Conservation (phyloP, 2,797 vertebrate genomes). For the Passerculus sandwichensis region DNA sequence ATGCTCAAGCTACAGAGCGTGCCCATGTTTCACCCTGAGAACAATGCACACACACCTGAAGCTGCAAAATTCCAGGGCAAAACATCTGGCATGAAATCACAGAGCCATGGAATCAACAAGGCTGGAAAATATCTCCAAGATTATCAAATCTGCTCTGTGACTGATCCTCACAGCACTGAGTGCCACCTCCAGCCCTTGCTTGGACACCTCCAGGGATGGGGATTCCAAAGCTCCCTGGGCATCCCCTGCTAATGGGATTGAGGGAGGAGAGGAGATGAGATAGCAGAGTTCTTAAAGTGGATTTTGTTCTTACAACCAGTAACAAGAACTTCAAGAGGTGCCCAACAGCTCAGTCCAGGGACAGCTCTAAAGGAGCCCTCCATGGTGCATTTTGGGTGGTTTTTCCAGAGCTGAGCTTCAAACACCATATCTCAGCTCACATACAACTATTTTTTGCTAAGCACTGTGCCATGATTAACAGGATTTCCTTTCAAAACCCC, state of each 20-base stretch:
- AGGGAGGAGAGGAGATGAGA: neutral
- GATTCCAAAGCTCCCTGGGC: neutral
- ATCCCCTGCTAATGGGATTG: neutral
- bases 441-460: neutral
- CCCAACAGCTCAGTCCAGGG: neutral
- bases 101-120: too few relatives aligned
- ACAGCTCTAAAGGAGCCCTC: neutral
- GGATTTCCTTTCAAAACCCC: neutral
- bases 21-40: fast-evolving
- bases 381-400: fast-evolving
- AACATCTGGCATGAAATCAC: neutral
- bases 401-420: neutral
- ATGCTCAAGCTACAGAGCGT: fast-evolving
- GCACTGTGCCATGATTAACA: neutral
- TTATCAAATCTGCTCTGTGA: neutral
- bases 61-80: neutral
- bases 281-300: neutral
- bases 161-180: neutral
- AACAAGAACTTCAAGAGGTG: neutral
- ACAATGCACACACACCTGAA: neutral
- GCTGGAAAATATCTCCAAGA: neutral
- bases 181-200: fast-evolving
- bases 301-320: neutral
- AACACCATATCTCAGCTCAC: neutral
- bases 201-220: neutral